Evolutionary conservation across 2,888 invertebrate species (phyloP).

Genomic region (Syrista parreyssii): DNA sequence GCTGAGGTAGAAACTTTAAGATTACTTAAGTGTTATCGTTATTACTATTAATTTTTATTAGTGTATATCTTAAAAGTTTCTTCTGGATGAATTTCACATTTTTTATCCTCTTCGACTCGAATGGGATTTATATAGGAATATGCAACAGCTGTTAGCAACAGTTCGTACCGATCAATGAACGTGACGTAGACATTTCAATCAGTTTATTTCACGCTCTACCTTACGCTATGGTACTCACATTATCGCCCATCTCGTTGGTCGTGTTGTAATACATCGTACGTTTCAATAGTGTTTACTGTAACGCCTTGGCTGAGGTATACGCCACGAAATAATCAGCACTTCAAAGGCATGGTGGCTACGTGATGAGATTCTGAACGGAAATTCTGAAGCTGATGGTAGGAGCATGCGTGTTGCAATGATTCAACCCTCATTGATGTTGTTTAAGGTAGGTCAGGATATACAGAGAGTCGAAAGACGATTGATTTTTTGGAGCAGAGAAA

Average conservation of each 20-base stretch:
- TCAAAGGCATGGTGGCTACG: conserved; percentile 14
- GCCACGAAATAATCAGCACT: conserved; percentile 3
- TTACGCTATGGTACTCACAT: conserved; percentile 12
- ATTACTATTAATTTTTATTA: not conserved
- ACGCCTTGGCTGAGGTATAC: not conserved
- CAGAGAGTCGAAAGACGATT: not conserved
- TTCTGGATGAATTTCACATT: not conserved
- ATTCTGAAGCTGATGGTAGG: conserved; percentile 12
- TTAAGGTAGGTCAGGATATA: conserved; percentile 18
- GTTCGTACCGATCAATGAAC: conserved; percentile 2
- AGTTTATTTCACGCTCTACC: not conserved
- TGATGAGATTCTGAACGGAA: conserved; percentile 18
- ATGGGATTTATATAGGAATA: conserved; percentile 2
- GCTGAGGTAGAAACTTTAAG: not conserved
- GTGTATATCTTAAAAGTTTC: not conserved
- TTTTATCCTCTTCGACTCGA: not conserved
- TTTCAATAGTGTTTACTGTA: not conserved
- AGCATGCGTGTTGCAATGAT: conserved; percentile 21
- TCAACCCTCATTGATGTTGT: not conserved
- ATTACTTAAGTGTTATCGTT: not conserved
- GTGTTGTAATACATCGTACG: conserved; percentile 6
- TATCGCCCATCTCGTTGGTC: conserved; percentile 9
- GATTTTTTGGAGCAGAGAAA: not conserved
- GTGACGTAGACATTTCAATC: conserved; percentile 1
- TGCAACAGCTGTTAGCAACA: conserved; percentile 24